Conservation (phyloP, 2,888 invertebrate species). For the Cosmorhoe ocellata region DNA sequence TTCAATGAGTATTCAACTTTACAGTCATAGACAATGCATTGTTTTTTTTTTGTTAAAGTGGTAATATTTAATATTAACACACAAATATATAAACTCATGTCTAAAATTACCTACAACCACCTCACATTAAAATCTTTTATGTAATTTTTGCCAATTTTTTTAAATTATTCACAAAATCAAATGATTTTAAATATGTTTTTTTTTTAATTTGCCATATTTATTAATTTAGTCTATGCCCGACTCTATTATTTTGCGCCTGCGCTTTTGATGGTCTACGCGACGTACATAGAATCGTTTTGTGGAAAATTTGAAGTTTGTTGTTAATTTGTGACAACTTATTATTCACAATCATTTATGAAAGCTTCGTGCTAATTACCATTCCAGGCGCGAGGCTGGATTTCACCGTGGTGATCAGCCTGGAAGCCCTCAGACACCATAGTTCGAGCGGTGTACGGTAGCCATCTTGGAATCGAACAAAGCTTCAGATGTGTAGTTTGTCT, state of each 20-base stretch:
- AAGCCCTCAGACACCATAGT: constrained; percentile 78
- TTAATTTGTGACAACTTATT: constrained; percentile 78
- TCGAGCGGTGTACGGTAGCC: constrained; percentile 84
- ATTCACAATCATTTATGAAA: constrained; percentile 80
- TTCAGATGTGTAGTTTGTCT: constrained; percentile 84
- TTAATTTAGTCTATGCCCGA: constrained; percentile 66
- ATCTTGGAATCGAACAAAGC: constrained; percentile 87
- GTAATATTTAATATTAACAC: too few relatives aligned
- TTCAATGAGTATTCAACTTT: not conserved
- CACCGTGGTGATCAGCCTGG: constrained; percentile 74
- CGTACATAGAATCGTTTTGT: constrained; percentile 79
- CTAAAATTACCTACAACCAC: too few relatives aligned
- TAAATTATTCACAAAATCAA: too few relatives aligned
- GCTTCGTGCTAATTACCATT: constrained; percentile 75
- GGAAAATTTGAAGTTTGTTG: constrained; percentile 82
- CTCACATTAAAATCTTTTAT: too few relatives aligned
- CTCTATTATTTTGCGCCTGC: constrained; percentile 83
- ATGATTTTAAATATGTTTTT: too few relatives aligned
- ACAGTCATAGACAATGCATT: not conserved
- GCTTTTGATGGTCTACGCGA: constrained; percentile 81
- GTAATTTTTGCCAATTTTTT: too few relatives aligned
- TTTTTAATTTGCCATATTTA: too few relatives aligned
- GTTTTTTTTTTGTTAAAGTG: not conserved
- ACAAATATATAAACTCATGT: too few relatives aligned
- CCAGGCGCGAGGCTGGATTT: constrained; percentile 76